A percentile compares a stretch with the other conserved stretches of the same genome.
Evolutionary conservation across 2,888 invertebrate genomes (phyloP).

Genomic region (Noctua janthina): DNA sequence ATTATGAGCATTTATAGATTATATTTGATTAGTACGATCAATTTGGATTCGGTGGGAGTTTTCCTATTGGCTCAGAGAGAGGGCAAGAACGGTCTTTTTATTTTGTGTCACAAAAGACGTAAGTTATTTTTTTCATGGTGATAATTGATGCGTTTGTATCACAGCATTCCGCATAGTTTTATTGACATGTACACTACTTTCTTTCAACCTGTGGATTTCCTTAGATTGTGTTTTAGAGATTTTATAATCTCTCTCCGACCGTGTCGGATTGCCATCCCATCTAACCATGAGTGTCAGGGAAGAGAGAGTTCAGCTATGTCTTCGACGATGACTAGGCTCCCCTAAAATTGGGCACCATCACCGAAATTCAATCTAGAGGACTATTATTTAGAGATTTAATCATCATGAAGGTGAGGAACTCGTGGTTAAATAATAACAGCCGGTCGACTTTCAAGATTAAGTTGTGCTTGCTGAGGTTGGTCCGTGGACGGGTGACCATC

Average conservation of each 20-base stretch:
- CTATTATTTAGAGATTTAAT: no score
- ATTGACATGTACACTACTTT: no score
- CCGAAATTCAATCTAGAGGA: no score
- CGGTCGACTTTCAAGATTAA: no score
- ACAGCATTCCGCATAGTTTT: no score
- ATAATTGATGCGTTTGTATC: background rate
- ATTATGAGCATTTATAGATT: constrained; percentile 54
- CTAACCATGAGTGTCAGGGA: background rate
- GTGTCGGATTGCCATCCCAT: background rate
- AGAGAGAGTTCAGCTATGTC: background rate
- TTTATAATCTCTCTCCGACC: background rate
- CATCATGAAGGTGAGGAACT: no score
- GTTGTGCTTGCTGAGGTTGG: no score
- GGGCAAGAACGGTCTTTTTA: background rate
- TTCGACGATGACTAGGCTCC: background rate
- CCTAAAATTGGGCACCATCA: background rate
- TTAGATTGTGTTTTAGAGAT: background rate
- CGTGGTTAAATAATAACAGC: no score
- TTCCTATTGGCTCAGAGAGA: constrained; percentile 13
- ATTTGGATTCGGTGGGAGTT: constrained; percentile 29
- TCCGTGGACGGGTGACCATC: no score
- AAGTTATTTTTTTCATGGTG: background rate
- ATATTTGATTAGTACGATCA: constrained; percentile 47
- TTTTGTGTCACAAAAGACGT: background rate
- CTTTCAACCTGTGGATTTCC: background rate